Base-by-base conservation (phyloP, 2,113 vertebrate genomes). In the sheep (Ovis aries) region DNA sequence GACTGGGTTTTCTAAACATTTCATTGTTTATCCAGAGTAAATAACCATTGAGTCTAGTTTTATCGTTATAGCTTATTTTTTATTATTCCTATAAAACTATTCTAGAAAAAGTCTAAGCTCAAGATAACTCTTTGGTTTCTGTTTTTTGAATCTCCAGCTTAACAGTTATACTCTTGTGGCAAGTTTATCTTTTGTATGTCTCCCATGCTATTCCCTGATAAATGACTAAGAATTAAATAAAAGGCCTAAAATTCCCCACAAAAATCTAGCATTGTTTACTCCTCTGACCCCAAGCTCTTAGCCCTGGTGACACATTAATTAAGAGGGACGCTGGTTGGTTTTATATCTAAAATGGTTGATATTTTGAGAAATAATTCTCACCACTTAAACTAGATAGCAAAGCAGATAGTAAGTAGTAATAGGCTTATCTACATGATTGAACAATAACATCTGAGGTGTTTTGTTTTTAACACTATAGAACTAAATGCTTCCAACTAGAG, bases 71-170 rank as follows among this genome's bases (percentile, higher is more conserved):
- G 36, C 52, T 78, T 95, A 12, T 43, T 89, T 94, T 97, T 96
- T 94, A 94, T 84, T 86, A 93, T 97, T 89, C 27, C 45, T 87
- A 55, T 94, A 78, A 97, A 97, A 95, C 94, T 31, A 90, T 89
- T 31, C 71, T 95, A 86, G 33, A 45, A 60, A 78, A 89, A 95
- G n/a, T 62, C 21, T 59, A 59, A 94, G n/a, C 55, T 91, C 83
- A 81, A 52, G 82, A 91, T 96, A 55, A 94, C 25, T 91, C 45
- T 94, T 92, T 29, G 36, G 86, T 83, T 88, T 96, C 84, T 90
- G 43, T 33, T 80, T 93, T 64, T 78, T 83, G 4, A 89, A 95
- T 92, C n/a, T 97, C 29, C 27, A 80, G 52, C 33, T 92, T 64
- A 93, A 78, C 29, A 96, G 53, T 95, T 94, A 95, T 81, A 91